Base-by-base conservation (phyloP, 2,888 invertebrate genomes). In the Bellardia pandia region DNA sequence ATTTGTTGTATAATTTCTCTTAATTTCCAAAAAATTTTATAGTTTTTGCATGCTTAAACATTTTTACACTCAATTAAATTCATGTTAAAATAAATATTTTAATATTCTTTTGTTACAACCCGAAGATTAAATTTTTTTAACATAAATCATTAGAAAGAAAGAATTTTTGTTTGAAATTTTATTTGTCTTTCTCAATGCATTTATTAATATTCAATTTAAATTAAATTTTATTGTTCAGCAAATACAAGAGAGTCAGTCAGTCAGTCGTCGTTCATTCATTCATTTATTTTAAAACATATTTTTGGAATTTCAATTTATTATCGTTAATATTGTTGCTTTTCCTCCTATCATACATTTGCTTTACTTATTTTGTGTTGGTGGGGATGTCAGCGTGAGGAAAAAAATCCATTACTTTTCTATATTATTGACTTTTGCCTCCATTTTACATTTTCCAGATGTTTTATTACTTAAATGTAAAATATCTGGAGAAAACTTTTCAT, bases 401-500 rank as follows among this genome's bases (percentile, higher is more conserved):
- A 62, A 33, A 16, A 77, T 79, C 72, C 68, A 85, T 79, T 79
- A 76, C 16, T 37, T 16, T 76, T 64, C 13, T 51, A 30, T 51
- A 83, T 75, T 86, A 86, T 86, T 86, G 80, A 83, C 80, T 84
- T 79, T 84, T 80, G n/a, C 62, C 62, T 84, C 84, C 84, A 84
- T 72, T 84, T 80, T 76, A 86, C 83, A 80, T 80, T 72, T 86
- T 86, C 86, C 86, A 86, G 86, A 86, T 86, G 86, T 69, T 74
- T 51, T 53, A 51, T 58, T 66, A 68, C 58, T 74, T 58, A 48
- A 82, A 68, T 75, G 68, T n/a, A 68, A 60, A 68, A 23, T 23
- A 23, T 23, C 23, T 23, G 23, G 23, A 23, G 1, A 23, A 23
- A 23, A 23, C 1, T 23, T 23, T 23, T 23, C 23, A 23, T 23